Evolutionary conservation across 2,888 invertebrate species (phyloP).

Genomic region (Polymixis lichenea): DNA sequence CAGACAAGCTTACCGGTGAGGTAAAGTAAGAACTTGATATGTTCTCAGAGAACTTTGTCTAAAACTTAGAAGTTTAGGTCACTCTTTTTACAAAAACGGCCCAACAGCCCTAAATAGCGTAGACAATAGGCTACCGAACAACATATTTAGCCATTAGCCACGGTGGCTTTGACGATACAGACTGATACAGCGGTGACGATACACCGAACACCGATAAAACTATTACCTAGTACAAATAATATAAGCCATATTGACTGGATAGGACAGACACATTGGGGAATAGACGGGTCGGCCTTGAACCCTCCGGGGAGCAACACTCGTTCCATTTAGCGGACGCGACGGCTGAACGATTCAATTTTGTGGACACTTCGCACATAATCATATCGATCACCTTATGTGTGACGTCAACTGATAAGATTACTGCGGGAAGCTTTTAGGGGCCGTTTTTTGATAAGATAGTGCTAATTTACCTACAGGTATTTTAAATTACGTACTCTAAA

Average conservation of each 20-base stretch:
- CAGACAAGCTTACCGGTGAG: background rate
- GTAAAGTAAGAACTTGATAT: background rate
- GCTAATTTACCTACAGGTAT: conserved; percentile 33
- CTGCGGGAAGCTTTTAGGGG: conserved; percentile 50
- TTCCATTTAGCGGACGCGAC: conserved; percentile 65
- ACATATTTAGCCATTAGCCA: conserved; percentile 22
- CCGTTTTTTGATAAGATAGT: conserved; percentile 35
- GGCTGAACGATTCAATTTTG: conserved; percentile 63
- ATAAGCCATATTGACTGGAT: conserved; percentile 7
- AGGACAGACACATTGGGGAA: conserved; percentile 59
- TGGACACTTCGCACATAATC: conserved; percentile 58
- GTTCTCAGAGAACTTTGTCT: background rate
- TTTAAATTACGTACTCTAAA: background rate
- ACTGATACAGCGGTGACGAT: conserved; percentile 30
- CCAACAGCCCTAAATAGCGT: background rate
- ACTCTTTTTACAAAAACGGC: background rate
- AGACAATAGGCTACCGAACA: background rate
- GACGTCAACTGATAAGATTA: conserved; percentile 65
- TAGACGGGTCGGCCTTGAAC: conserved; percentile 70
- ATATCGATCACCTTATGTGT: conserved; percentile 61
- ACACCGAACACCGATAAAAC: conserved; percentile 30
- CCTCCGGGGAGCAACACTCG: conserved; percentile 67
- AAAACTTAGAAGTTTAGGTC: background rate
- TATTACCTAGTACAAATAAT: conserved; percentile 29
- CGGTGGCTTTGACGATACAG: background rate